A percentile compares a stretch with the other conserved stretches of the same genome.
phyloP scores from a whole-genome alignment of 1,140 invertebrate species.

The Drosophila sp. region DNA sequence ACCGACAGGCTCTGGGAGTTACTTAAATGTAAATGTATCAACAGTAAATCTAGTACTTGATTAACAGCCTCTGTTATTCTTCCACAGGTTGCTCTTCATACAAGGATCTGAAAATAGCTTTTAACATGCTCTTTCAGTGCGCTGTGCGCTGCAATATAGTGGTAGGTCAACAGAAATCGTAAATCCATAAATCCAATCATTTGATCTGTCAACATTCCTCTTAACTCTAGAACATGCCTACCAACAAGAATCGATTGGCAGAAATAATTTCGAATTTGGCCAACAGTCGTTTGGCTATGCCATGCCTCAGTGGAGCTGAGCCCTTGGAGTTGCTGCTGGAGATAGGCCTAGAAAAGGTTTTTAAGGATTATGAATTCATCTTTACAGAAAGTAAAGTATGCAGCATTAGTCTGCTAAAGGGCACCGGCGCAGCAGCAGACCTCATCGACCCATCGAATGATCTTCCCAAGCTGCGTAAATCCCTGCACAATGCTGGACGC shows the following conservation, averaged over 20 bases:
- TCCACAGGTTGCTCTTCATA: slow-evolving; percentile 65
- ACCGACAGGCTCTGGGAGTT: slow-evolving; percentile 83
- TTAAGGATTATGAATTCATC: slow-evolving; percentile 83
- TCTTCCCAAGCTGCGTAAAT: slow-evolving; percentile 78
- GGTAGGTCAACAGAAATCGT: slow-evolving; percentile 38
- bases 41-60: background rate
- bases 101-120: slow-evolving; percentile 75
- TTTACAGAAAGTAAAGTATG: slow-evolving; percentile 81
- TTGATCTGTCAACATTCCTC: background rate
- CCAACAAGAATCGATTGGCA: slow-evolving; percentile 80
- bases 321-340: slow-evolving; percentile 81
- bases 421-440: slow-evolving; percentile 7
- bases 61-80: background rate
- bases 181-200: too few relatives aligned
- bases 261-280: slow-evolving; percentile 80
- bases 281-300: slow-evolving; percentile 78
- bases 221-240: slow-evolving; percentile 72
- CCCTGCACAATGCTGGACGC: slow-evolving; percentile 72
- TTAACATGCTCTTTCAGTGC: slow-evolving; percentile 78
- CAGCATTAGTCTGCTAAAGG: slow-evolving; percentile 61
- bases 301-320: slow-evolving; percentile 76
- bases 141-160: slow-evolving; percentile 80
- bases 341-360: slow-evolving; percentile 81
- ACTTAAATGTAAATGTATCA: slow-evolving; percentile 59
- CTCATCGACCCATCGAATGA: slow-evolving; percentile 21